A percentile compares a stretch with the other conserved stretches of the same genome.
These are phyloP conservation scores for Micropterix aruncella DNA, from an alignment of 2,888 invertebrate genomes.

Conservation along the genomic window DNA sequence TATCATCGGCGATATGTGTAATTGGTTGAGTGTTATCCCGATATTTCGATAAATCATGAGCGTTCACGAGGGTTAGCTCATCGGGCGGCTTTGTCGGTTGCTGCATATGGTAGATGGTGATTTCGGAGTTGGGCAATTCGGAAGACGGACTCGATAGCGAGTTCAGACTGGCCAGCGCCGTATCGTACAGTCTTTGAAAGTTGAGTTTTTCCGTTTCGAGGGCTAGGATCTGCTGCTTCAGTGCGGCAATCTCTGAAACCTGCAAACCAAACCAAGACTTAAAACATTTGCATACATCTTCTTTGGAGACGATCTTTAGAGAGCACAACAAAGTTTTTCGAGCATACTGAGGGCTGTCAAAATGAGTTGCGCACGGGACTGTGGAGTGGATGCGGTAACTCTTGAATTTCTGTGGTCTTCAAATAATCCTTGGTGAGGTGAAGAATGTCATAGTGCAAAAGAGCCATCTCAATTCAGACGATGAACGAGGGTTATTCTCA, in stretches of 20 bases:
- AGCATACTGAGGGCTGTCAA: too few species aligned
- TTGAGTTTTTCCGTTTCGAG: conserved; percentile 43
- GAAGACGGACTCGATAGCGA: conserved; percentile 30
- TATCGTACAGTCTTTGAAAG: conserved; percentile 38
- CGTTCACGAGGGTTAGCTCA: too few species aligned
- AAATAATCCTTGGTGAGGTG: too few species aligned
- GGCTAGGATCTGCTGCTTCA: conserved; percentile 37
- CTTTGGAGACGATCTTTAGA: too few species aligned
- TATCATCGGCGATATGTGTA: conserved; percentile 30
- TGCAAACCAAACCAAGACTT: conserved; percentile 22
- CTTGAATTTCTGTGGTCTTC: too few species aligned
- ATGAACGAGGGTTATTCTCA: too few species aligned
- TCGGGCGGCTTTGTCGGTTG: conserved; percentile 6
- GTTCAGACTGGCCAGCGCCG: conserved; percentile 33
- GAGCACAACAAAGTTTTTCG: too few species aligned
- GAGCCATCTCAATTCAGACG: too few species aligned
- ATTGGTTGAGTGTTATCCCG: conserved; percentile 19
- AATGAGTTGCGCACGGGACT: too few species aligned
- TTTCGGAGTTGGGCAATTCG: conserved; percentile 17
- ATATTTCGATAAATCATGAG: neutral
- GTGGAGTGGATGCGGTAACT: too few species aligned
- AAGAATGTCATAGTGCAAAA: too few species aligned
- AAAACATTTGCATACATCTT: neutral
- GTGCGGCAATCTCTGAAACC: conserved; percentile 38
- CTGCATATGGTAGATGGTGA: conserved; percentile 9